These are phyloP conservation scores for Microctonus hyperodae DNA, from an alignment of 2,888 invertebrate species.

Conservation along the genomic window DNA sequence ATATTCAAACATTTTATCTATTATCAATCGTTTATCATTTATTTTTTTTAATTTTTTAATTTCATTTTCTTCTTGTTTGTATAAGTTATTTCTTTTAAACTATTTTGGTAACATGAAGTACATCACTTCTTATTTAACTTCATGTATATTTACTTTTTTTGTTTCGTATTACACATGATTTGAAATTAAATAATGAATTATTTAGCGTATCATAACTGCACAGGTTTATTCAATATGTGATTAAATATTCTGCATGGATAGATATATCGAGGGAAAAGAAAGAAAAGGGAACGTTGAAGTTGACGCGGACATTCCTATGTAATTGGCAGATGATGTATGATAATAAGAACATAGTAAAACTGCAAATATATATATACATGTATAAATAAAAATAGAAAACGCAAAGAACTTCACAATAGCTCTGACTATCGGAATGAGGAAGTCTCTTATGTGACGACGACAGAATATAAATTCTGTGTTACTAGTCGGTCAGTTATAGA, in stretches of 20 bases:
- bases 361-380: constrained; percentile 10
- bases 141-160: background rate
- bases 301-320: background rate
- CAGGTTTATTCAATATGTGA: background rate
- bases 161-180: background rate
- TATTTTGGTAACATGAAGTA: too few species aligned
- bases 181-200: background rate
- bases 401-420: constrained; percentile 47
- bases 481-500: constrained; percentile 53
- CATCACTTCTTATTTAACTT: background rate
- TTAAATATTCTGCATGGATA: background rate
- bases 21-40: constrained; percentile 15
- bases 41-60: background rate
- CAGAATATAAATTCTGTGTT: constrained; percentile 60
- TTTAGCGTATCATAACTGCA: background rate
- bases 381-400: constrained; percentile 31
- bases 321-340: constrained; percentile 25
- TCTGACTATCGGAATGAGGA: constrained; percentile 55
- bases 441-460: constrained; percentile 51
- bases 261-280: background rate
- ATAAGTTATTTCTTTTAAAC: background rate
- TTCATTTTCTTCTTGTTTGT: background rate
- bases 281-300: background rate
- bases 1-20: background rate
- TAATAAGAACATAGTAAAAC: constrained; percentile 1